Evolutionary conservation across 2,797 vertebrate species (phyloP).

Genomic region (Cottoperca gobio): DNA sequence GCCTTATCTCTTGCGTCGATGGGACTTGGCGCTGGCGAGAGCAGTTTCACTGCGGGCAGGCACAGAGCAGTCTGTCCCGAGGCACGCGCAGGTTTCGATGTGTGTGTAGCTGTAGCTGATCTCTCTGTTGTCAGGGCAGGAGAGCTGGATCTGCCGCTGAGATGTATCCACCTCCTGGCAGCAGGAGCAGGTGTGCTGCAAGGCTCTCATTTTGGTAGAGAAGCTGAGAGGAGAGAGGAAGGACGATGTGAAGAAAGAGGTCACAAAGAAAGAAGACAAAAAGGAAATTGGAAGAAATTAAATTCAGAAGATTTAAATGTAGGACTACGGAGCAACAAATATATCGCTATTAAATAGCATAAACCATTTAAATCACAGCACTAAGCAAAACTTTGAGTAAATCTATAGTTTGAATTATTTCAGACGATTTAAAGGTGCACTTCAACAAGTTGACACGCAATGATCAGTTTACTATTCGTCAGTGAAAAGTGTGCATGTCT

Average conservation of each 20-base stretch:
- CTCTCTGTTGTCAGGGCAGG: conserved; percentile 76
- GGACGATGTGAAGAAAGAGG: not conserved
- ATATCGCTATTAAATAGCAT: not conserved
- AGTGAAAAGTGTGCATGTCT: not conserved
- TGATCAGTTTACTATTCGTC: not conserved
- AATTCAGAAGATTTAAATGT: not conserved
- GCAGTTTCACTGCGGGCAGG: not conserved
- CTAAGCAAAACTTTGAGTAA: not conserved
- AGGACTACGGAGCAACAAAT: not conserved
- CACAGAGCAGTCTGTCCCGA: conserved; percentile 60
- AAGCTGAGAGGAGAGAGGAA: conserved; percentile 76
- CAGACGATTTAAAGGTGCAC: not conserved
- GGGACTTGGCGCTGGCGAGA: not conserved
- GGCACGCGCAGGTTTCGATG: conserved; percentile 84
- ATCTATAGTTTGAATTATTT: not conserved
- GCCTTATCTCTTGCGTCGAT: conserved; percentile 33
- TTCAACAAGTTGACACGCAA: not conserved
- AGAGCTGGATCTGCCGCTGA: conserved; percentile 71
- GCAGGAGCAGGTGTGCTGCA: conserved; percentile 86
- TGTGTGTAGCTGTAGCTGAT: conserved; percentile 82
- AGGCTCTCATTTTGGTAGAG: conserved; percentile 71
- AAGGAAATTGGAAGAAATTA: not conserved
- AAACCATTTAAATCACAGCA: not conserved
- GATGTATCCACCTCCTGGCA: conserved; percentile 85
- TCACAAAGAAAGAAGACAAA: not conserved